Base-by-base conservation (phyloP, 2,888 invertebrate species). In the Cheilosia impressa region DNA sequence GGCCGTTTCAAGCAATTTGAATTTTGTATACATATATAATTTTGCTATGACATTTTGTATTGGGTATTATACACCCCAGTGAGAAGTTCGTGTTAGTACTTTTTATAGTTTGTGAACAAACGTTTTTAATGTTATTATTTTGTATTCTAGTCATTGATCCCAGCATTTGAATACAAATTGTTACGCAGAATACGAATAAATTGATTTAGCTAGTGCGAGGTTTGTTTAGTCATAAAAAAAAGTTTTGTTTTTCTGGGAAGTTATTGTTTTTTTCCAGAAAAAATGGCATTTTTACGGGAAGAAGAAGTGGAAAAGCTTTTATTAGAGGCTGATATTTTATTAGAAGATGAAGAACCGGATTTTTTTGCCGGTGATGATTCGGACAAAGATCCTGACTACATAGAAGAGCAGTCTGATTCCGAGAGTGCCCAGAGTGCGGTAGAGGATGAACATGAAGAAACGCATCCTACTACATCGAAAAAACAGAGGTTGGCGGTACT, bases 351-450 rank as follows among this genome's bases (percentile, higher is more conserved):
- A 58, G 76, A 76, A 58, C 34, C 50, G 27, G 5, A 27, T 27
- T 27, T 31, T 9, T 31, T 60, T 68, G 60, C 41, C 22, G 68
- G 53, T 34, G 53, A 60, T 53, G 57, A 77, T 77, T 55, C 77
- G 34, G 68, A 77, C 45, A 62, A 77, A 27, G 34, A 69, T 68
- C 62, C 68, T n/a, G 55, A 62, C 7, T 68, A 76, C 19, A 3
- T 45, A 27, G 62, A 77, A 62, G 53, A 22, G 17, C 52, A 72
- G 27, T 72, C 53, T 41, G 62, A 41, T 60, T 60, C 60, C 17
- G 31, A 47, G 19, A 47, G 24, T 45, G 4, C 43, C 10, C 41
- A 66, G 58, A 76, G 66, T 58, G 50, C 57, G 41, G 66, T 47
- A 41, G 50, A 58, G 38, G 50, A 57, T 34, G 41, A 66, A 50